Base-by-base conservation (phyloP, 2,888 invertebrate species). In the Theristus sp. region DNA sequence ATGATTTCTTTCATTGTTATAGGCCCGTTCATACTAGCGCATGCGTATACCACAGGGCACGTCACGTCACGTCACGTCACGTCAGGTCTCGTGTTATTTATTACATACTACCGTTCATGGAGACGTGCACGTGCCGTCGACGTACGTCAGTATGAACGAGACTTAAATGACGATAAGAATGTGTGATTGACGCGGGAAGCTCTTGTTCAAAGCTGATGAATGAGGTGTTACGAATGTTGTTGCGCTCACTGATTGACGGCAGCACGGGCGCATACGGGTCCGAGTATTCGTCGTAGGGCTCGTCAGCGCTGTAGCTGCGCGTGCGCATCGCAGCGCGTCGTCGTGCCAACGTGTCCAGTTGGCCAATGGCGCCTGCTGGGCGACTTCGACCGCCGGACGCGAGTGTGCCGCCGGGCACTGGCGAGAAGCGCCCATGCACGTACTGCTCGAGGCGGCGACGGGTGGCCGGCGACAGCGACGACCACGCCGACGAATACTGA, bases 371-470 rank as follows among this genome's bases (percentile, higher is more conserved):
- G 58, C 47, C 25, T 3, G 20, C 29, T 29, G 20, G 27, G 22
- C 28, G 54, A 56, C 49, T 24, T 3, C n/a, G 24, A 6, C 49
- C 20, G 38, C 38, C 38, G n/a, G n/a, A n/a, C 38, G 38, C 38
- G 10, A 38, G 10, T 17, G 54, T 28, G n/a, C n/a, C n/a, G n/a
- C n/a, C n/a, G n/a, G n/a, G n/a, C 6, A 53, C 28, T 2, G 52
- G 26, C 10, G 24, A 25, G 54, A 26, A 56, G 47, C 46, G 29
- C 10, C 60, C 60, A 10, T 57, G 29, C 46, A 49, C 25, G 58
- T 62, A 60, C 56, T 58, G 58, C 54, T 60, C 58, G 49, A 63
- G 63, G 20, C 63, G 57, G n/a, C 62, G 62, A 10, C 63, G 55
- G 25, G 63, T 62, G 24, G 60, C 63, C 52, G 60, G 62, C 27